phyloP scores from a whole-genome alignment of 37 sponge, comb jelly and placozoan genomes.

The Beroe ovata region DNA sequence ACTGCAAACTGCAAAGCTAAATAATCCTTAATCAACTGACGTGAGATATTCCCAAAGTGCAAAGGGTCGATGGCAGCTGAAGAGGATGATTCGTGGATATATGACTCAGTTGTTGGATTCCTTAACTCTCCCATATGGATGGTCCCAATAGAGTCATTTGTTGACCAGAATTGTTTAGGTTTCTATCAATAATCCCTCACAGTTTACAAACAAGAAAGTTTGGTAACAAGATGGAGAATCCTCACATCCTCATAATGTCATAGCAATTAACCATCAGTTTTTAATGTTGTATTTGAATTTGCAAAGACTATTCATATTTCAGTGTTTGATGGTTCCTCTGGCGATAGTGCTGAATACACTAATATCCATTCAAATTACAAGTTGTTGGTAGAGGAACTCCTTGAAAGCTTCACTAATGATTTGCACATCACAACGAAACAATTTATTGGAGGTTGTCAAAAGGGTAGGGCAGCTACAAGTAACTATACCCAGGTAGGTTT shows the following conservation, averaged over 20 bases:
- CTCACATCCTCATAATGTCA: too few relatives aligned
- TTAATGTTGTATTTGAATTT: too few relatives aligned
- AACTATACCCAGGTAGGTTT: constrained; percentile 25
- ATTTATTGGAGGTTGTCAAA: constrained; percentile 48
- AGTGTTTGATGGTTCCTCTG: constrained; percentile 49
- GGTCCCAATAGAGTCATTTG: constrained; percentile 63
- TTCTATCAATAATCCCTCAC: too few relatives aligned
- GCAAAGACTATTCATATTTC: too few relatives aligned
- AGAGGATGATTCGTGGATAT: constrained; percentile 58
- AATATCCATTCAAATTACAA: constrained; percentile 15
- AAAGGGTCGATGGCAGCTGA: too few relatives aligned
- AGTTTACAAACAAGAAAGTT: too few relatives aligned
- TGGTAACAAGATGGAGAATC: too few relatives aligned
- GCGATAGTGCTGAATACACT: constrained; percentile 1
- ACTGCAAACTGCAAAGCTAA: too few relatives aligned
- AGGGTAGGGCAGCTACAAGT: constrained; percentile 12
- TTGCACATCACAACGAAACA: constrained; percentile 48
- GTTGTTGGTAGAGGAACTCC: not conserved
- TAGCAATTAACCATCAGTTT: too few relatives aligned
- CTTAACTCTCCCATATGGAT: constrained; percentile 64
- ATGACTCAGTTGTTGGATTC: constrained; percentile 60
- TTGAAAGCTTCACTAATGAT: constrained; percentile 53
- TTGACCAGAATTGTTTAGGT: constrained; percentile 58
- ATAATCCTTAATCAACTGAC: too few relatives aligned
- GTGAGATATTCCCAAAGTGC: too few relatives aligned